Base-by-base conservation (phyloP, 30 jellyfish, hydroid and myxozoan genomes). In the Phacellophora camtschatica region DNA sequence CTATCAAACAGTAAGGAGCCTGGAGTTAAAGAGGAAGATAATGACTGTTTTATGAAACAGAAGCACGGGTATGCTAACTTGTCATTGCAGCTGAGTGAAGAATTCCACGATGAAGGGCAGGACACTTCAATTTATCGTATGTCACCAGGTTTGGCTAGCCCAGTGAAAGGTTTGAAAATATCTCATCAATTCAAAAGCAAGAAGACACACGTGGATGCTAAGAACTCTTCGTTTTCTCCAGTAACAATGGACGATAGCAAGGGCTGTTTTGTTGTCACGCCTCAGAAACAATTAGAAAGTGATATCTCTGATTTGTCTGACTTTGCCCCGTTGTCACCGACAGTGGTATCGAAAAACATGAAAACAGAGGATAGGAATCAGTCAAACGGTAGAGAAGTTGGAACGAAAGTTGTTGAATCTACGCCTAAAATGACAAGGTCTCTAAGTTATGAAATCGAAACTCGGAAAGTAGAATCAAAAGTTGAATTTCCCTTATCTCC, bases 401-500 rank as follows among this genome's bases (percentile, higher is more conserved):
- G 30, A 18, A 2, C 39, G 27, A 19, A 35, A 15, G 15, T 66
- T 20, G 25, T 33, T 33, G 64, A 66, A 51, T 66, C 81, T 1
- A 66, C 81, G 15, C 81, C 81, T 5, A 66, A 37, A 51, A 27
- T 42, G 18, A 19, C 81, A 2, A 66, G 37, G 65, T 5, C 28
- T 39, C n/a, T 28, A 34, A 36, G 20, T 19, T 18, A 37, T 2
- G 45, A 6, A 63, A 28, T 2, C 19, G 48, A 55, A 16, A 5
- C 2, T 27, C 1, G 42, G 22, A 15, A n/a, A 41, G 25, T 66
- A 4, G 13, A 33, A 15, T 39, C 28, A 16, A 46, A 46, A 46
- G 4, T 46, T 1, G 81, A 39, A 6, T 66, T 61, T 42, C 41
- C 45, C 5, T 33, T 66, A n/a, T 66, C 81, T 18, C 81, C 81